A percentile compares a stretch with the other conserved stretches of the same genome.
Conservation (phyloP, 1,140 invertebrate species). For the Drosophila nebulosa region DNA sequence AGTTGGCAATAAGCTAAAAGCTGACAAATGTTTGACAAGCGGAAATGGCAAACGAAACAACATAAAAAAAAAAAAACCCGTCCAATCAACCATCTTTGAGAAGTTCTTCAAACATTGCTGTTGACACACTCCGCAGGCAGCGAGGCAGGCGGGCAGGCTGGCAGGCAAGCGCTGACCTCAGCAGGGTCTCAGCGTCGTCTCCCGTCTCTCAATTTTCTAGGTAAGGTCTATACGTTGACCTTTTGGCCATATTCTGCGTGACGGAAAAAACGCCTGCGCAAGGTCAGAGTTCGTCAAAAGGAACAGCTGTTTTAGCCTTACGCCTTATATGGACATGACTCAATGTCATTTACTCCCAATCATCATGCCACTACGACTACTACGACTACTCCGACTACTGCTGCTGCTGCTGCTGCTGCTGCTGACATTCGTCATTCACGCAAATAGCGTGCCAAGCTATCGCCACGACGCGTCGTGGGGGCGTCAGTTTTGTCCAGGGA, state of each 20-base stretch:
- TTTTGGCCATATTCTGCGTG: constrained; percentile 25
- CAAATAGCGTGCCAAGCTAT: no score
- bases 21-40: constrained; percentile 77
- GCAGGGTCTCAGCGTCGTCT: not conserved
- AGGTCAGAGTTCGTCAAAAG: constrained; percentile 38
- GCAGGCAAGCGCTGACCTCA: not conserved
- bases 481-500: no score
- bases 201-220: constrained; percentile 3
- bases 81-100: not conserved
- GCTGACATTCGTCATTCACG: no score
- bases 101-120: not conserved
- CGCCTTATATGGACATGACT: constrained; percentile 58
- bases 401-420: no score
- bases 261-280: constrained; percentile 54
- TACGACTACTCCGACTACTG: no score
- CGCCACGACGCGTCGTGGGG: no score
- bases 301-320: constrained; percentile 40
- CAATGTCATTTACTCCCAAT: constrained; percentile 30
- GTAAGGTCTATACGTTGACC: constrained; percentile 18
- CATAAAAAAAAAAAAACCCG: constrained; percentile 19
- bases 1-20: constrained; percentile 74
- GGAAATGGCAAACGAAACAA: constrained; percentile 58
- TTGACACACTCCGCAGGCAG: not conserved
- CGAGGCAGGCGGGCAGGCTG: not conserved
- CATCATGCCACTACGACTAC: not conserved